Evolutionary conservation across 2,797 vertebrate genomes (phyloP).

Genomic region (Bryconaethiops microstoma): DNA sequence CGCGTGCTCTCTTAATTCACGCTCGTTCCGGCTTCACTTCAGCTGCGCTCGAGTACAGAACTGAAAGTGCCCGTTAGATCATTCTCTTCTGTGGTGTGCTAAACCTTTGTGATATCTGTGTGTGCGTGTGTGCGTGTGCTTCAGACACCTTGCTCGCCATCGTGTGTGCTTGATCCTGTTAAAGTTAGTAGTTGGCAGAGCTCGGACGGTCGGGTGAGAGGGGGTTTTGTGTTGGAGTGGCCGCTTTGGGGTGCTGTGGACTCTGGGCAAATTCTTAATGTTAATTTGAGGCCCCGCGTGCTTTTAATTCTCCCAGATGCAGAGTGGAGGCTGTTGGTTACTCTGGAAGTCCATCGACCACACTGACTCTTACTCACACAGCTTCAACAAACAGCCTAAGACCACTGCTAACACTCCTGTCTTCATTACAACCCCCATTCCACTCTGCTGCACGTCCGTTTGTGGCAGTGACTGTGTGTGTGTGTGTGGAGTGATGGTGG

Average conservation of each 20-base stretch:
- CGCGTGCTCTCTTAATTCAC: neutral
- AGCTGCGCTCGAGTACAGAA: too few species aligned
- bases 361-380: constrained; percentile 4
- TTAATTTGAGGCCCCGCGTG: neutral
- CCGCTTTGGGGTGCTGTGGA: neutral
- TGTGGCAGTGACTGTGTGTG: neutral
- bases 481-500: neutral
- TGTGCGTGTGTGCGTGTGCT: neutral
- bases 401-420: neutral
- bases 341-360: neutral
- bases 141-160: neutral
- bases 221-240: neutral
- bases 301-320: constrained; percentile 7
- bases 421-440: constrained; percentile 24
- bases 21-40: neutral
- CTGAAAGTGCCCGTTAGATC: too few species aligned
- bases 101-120: neutral
- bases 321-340: neutral
- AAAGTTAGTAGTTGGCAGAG: constrained; percentile 2
- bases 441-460: neutral
- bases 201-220: neutral
- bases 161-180: neutral
- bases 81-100: neutral
- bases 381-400: constrained; percentile 6
- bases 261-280: neutral